Percentiles rank a stretch among this genome's conserved stretches.
phyloP scores from a whole-genome alignment of 2,797 vertebrate genomes.

The Momotus momota region DNA sequence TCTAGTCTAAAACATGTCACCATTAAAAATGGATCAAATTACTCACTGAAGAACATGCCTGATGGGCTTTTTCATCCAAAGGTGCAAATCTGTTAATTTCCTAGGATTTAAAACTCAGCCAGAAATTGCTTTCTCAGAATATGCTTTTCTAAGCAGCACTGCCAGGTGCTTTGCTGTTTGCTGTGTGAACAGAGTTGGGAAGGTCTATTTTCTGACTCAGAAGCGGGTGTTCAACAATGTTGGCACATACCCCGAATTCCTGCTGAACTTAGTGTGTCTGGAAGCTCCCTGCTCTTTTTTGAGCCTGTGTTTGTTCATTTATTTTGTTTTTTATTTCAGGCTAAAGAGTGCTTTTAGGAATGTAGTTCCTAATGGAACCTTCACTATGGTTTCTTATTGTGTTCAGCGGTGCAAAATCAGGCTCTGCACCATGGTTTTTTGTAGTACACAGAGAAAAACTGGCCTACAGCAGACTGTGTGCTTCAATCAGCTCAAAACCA shows the following conservation, averaged over 20 bases:
- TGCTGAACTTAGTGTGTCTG: neutral
- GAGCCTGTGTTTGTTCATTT: neutral
- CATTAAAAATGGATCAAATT: constrained; percentile 10
- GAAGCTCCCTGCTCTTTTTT: accelerated
- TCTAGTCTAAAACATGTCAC: neutral
- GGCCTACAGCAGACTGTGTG: neutral
- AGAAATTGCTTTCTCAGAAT: neutral
- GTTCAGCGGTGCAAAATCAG: neutral
- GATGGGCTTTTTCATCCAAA: constrained; percentile 2
- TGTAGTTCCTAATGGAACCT: neutral
- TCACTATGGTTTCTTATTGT: neutral
- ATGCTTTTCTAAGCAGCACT: neutral
- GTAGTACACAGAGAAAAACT: neutral
- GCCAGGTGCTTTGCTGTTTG: neutral
- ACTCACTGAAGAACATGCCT: neutral
- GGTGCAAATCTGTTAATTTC: neutral
- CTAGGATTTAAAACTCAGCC: neutral
- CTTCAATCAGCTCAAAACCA: neutral
- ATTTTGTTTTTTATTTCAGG: neutral
- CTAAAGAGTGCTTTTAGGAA: neutral
- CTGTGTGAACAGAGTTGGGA: neutral
- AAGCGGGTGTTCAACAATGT: neutral
- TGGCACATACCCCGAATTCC: neutral
- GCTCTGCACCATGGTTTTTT: neutral
- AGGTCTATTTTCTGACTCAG: neutral